A percentile compares a stretch with the other conserved stretches of the same genome.
Conservation (phyloP, 1,140 invertebrate species). For the Ectropis grisescens region DNA sequence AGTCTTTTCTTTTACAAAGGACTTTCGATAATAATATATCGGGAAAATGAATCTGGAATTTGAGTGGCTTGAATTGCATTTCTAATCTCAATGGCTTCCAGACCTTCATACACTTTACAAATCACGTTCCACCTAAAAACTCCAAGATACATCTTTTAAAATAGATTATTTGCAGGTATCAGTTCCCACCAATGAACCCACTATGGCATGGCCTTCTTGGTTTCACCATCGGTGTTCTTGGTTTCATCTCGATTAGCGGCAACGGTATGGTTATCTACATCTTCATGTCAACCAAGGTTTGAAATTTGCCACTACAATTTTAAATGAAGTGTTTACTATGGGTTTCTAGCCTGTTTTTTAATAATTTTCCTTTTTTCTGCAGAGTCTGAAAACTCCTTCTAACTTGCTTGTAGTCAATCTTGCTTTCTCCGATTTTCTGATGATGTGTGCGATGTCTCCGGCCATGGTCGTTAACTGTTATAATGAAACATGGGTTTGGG, state of each 20-base stretch:
- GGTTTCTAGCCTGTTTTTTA: not conserved
- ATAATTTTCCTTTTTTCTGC: constrained; percentile 26
- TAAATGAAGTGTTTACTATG: constrained; percentile 1
- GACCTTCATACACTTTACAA: too few species aligned
- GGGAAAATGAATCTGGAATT: too few species aligned
- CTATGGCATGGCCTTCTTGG: constrained; percentile 77
- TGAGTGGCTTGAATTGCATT: too few species aligned
- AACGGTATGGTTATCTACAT: constrained; percentile 91
- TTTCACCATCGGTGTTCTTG: constrained; percentile 73
- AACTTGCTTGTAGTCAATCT: constrained; percentile 89
- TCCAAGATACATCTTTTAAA: too few species aligned
- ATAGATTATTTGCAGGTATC: constrained; percentile 55
- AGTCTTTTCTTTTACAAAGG: too few species aligned
- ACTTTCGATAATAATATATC: too few species aligned
- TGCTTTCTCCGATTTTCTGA: constrained; percentile 88
- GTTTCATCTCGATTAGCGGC: constrained; percentile 79
- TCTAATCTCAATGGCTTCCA: too few species aligned
- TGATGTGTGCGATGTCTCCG: constrained; percentile 88
- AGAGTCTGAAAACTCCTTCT: constrained; percentile 82
- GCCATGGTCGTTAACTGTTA: constrained; percentile 90
- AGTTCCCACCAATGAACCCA: constrained; percentile 76
- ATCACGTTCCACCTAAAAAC: too few species aligned
- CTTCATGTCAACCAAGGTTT: constrained; percentile 73
- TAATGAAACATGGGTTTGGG: constrained; percentile 88
- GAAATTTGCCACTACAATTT: not conserved